Evolutionary conservation across 2,113 vertebrate species (phyloP), one percentile per base, ranked within the genome.

Genomic region (Dicerorhinus sumatrensis): DNA sequence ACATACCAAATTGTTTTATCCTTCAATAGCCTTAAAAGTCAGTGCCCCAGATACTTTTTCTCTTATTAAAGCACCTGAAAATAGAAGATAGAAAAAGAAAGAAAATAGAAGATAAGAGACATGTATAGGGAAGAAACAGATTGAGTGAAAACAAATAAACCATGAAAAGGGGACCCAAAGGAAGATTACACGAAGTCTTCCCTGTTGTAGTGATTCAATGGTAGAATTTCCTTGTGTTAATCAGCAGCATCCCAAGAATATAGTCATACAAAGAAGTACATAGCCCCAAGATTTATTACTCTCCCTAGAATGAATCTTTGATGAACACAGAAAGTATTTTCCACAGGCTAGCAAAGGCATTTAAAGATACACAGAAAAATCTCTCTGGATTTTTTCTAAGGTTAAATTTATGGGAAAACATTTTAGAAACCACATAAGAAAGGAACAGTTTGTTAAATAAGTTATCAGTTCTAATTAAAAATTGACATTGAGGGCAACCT

Each of bases 381-480:
- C 2, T 63, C 27, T 88, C 10, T 67, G 4, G 27, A 72, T 79
- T 92, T 97, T 91, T 94, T 79, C 65, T 72, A 48, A 82, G 58
- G 27, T 31, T 85, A 70, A 97, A 54, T 80, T 95, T 76, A 84
- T 56, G 65, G 36, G 33, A 76, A 90, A 94, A 56, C 9, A 48
- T 73, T 93, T 97, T 70, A 82, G 58, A 94, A 96, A 94, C 16
- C 10, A 65, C 33, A 60, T 58, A 94, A 89, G 69, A 93, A 93
- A 85, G 56, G 23, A 96, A 86, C 4, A 76, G 23, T 85, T 95
- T 54, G 36, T 77, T 81, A 91, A 82, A 67, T 72, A 86, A 93
- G 48, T 81, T 92, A 72, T 91, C 77, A 97, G 27, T 93, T 18
- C 31, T 79, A 91, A 92, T 91, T 91, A 94, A 93, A 93, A 81